Percentiles rank a stretch among this genome's conserved stretches.
Evolutionary conservation across 2,888 invertebrate genomes (phyloP).

Genomic region (Phytoseiulus persimilis): DNA sequence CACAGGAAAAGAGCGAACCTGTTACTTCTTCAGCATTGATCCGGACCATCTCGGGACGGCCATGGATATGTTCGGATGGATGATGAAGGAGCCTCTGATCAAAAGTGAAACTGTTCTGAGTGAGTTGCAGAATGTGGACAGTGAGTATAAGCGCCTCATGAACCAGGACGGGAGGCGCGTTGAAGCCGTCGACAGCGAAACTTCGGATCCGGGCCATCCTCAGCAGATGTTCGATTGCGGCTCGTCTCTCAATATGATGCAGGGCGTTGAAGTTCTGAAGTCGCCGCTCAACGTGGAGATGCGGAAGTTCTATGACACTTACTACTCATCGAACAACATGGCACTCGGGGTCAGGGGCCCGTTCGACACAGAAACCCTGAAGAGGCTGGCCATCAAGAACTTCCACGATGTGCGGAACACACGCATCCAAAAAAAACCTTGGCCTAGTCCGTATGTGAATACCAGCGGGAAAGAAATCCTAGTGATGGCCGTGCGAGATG

Average conservation of each 20-base stretch:
- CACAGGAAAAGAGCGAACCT: slow-evolving; percentile 31
- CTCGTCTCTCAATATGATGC: slow-evolving; percentile 30
- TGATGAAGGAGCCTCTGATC: slow-evolving; percentile 30
- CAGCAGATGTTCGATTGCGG: slow-evolving; percentile 36
- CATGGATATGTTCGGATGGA: slow-evolving; percentile 35
- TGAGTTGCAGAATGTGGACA: slow-evolving; percentile 28
- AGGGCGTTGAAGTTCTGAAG: slow-evolving; percentile 7
- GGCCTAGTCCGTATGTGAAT: slow-evolving; percentile 9
- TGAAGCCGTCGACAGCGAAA: slow-evolving; percentile 23
- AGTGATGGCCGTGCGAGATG: slow-evolving; percentile 10
- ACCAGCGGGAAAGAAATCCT: slow-evolving; percentile 29
- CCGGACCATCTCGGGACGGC: slow-evolving; percentile 28
- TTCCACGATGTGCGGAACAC: slow-evolving; percentile 26
- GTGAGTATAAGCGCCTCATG: slow-evolving; percentile 33
- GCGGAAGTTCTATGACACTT: slow-evolving; percentile 9
- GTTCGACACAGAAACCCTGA: slow-evolving; percentile 22
- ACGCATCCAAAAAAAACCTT: not conserved
- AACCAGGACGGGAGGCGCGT: slow-evolving; percentile 25
- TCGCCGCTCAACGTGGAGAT: slow-evolving; percentile 28
- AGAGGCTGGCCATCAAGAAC: slow-evolving; percentile 6
- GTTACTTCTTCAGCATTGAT: slow-evolving; percentile 34
- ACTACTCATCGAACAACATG: slow-evolving; percentile 32
- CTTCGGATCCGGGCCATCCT: slow-evolving; percentile 21
- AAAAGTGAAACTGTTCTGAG: slow-evolving; percentile 14
- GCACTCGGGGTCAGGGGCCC: slow-evolving; percentile 26